Conservation (phyloP, 2,113 vertebrate genomes). For the Cryptotis parvus region DNA sequence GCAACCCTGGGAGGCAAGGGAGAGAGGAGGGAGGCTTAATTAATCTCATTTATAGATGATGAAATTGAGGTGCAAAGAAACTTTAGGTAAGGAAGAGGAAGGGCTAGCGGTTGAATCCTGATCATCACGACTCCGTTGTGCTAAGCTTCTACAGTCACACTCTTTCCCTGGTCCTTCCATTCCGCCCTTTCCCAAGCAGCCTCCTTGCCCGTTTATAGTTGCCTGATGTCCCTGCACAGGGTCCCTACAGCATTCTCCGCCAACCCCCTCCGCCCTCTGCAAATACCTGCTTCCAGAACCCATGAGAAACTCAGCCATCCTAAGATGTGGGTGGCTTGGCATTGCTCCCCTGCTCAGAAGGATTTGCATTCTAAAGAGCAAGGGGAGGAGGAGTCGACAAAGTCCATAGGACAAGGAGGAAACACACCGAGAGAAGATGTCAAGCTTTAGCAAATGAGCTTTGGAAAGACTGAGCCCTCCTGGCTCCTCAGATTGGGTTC, state of each 20-base stretch:
- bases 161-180: background rate
- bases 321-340: background rate
- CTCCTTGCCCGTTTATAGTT: background rate
- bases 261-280: too few species aligned
- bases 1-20: constrained; percentile 23
- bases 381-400: background rate
- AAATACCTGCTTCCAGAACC: background rate
- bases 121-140: background rate
- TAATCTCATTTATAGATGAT: constrained; percentile 25
- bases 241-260: background rate
- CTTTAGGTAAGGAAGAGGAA: background rate
- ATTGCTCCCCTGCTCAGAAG: background rate
- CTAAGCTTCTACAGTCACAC: background rate
- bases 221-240: background rate
- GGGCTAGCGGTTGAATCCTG: background rate
- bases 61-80: constrained; percentile 3
- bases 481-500: background rate
- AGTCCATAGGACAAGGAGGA: background rate
- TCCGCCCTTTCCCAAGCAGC: background rate
- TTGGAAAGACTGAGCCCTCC: background rate
- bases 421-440: background rate
- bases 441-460: background rate
- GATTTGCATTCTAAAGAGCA: background rate
- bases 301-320: constrained; percentile 19
- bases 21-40: background rate